phyloP scores from a whole-genome alignment of 2,888 invertebrate species.

The Unio delphinus region DNA sequence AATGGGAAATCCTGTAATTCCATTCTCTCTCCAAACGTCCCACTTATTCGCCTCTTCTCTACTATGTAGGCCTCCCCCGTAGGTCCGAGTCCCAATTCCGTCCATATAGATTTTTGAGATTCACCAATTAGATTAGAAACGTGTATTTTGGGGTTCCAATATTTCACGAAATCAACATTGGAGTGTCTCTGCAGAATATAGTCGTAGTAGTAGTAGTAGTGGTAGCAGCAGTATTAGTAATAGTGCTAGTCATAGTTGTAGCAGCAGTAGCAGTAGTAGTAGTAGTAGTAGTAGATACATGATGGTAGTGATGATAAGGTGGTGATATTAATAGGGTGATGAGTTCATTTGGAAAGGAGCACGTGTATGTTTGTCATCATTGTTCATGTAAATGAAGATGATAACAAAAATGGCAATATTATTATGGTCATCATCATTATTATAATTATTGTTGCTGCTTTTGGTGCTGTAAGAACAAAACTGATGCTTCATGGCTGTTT shows the following conservation, averaged over 20 bases:
- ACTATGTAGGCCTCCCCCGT: conserved; percentile 56
- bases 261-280: conserved; percentile 12
- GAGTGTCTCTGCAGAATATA: not conserved
- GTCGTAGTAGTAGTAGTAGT: conserved; percentile 9
- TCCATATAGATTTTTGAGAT: conserved; percentile 43
- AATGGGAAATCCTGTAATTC: conserved; percentile 68
- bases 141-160: conserved; percentile 60
- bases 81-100: conserved; percentile 37
- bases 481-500: no score
- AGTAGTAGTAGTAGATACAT: conserved; percentile 11
- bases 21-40: conserved; percentile 62
- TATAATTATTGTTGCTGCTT: no score
- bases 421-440: not conserved
- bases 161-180: conserved; percentile 26
- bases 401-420: not conserved
- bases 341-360: conserved; percentile 9
- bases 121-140: conserved; percentile 57
- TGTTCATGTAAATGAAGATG: no score
- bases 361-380: no score
- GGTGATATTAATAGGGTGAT: conserved; percentile 11
- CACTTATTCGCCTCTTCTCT: conserved; percentile 60
- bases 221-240: conserved; percentile 6
- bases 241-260: conserved; percentile 12
- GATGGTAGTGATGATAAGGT: conserved; percentile 5
- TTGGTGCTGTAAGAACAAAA: no score